Conservation (phyloP, 2,888 invertebrate genomes). For the Automeris io region DNA sequence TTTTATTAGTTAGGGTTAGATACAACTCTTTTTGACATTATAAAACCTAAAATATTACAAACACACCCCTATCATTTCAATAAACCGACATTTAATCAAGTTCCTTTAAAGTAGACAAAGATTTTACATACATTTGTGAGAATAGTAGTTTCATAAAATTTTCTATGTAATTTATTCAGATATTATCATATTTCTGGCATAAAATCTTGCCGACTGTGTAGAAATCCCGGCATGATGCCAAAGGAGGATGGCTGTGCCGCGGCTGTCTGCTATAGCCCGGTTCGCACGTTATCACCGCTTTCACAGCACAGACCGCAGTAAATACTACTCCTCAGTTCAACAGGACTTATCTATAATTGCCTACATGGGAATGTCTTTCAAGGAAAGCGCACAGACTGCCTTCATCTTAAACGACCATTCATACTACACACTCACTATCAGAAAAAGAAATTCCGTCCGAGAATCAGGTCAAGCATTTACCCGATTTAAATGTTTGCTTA, state of each 20-base stretch:
- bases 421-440: constrained; percentile 46
- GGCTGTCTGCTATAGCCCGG: constrained; percentile 11
- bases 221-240: constrained; percentile 18
- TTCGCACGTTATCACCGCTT: constrained; percentile 40
- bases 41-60: background rate
- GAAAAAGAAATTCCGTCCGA: constrained; percentile 41
- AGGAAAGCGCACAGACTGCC: constrained; percentile 59
- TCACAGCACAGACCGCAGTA: constrained; percentile 49
- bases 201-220: constrained; percentile 21
- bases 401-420: constrained; percentile 66
- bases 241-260: constrained; percentile 16
- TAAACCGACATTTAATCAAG: background rate
- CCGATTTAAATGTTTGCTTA: constrained; percentile 46
- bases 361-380: constrained; percentile 73
- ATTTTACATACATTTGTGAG: background rate
- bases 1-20: too few species aligned
- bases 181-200: constrained; percentile 18
- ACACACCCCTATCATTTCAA: background rate
- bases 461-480: constrained; percentile 58
- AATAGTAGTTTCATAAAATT: background rate
- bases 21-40: too few species aligned
- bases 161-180: constrained; percentile 4
- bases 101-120: background rate
- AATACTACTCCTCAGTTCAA: constrained; percentile 65
- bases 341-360: constrained; percentile 76